phyloP scores from a whole-genome alignment of 2,113 vertebrate genomes.

The Nannospalax galili region DNA sequence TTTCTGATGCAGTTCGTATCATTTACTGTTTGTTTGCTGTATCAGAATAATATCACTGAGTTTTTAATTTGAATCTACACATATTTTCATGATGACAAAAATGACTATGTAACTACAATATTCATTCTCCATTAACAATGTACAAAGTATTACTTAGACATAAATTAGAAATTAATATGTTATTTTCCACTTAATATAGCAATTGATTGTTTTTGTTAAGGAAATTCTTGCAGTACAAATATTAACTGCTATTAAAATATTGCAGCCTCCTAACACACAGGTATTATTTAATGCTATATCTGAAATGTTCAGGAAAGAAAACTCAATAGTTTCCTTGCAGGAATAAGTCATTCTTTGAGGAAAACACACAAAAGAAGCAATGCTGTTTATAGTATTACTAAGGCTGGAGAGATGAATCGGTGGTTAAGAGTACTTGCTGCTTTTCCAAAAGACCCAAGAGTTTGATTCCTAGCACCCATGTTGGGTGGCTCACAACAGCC shows the following conservation, averaged over 20 bases:
- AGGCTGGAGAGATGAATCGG: too few relatives aligned
- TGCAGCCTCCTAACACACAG: background rate
- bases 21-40: background rate
- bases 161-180: slow-evolving; percentile 58
- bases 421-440: background rate
- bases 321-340: slow-evolving; percentile 43
- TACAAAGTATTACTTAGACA: slow-evolving; percentile 33
- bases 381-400: background rate
- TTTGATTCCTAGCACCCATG: too few relatives aligned
- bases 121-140: slow-evolving; percentile 66
- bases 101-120: slow-evolving; percentile 55
- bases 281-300: slow-evolving; percentile 44
- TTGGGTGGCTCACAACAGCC: background rate
- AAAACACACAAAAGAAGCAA: background rate
- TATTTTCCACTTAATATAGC: slow-evolving; percentile 45
- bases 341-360: slow-evolving; percentile 39
- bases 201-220: slow-evolving; percentile 58
- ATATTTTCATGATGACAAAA: slow-evolving; percentile 22
- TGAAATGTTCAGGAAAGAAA: slow-evolving; percentile 53
- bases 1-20: background rate
- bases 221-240: slow-evolving; percentile 59
- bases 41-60: background rate
- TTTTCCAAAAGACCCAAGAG: background rate
- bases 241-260: slow-evolving; percentile 63
- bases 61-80: slow-evolving; percentile 49